Evolutionary conservation across 2,888 invertebrate species (phyloP).

Genomic region (Dilophus febrilis): DNA sequence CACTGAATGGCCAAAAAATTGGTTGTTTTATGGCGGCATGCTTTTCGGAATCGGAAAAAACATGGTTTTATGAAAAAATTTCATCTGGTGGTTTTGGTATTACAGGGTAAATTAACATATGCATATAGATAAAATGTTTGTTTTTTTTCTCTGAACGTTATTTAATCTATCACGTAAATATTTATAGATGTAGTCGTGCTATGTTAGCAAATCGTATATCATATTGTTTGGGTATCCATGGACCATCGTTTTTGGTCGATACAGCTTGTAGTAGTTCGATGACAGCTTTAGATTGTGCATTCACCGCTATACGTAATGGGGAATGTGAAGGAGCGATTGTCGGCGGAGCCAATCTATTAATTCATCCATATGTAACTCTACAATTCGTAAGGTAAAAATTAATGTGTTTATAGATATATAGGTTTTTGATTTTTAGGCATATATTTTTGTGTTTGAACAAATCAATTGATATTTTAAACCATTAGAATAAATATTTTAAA

Average conservation of each 20-base stretch:
- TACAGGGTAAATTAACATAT: slow-evolving; percentile 17
- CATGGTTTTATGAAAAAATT: slow-evolving; percentile 49
- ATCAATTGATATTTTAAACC: slow-evolving; percentile 16
- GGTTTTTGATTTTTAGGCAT: too few species aligned
- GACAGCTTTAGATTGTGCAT: slow-evolving; percentile 71
- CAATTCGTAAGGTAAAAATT: slow-evolving; percentile 70
- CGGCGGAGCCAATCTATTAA: slow-evolving; percentile 67
- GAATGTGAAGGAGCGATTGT: slow-evolving; percentile 81
- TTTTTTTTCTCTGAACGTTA: background rate
- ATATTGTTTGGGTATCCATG: slow-evolving; percentile 71
- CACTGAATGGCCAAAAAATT: slow-evolving; percentile 44
- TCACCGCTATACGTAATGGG: slow-evolving; percentile 56
- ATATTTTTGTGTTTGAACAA: slow-evolving; percentile 3
- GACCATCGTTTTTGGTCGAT: slow-evolving; percentile 78
- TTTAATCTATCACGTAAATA: slow-evolving; percentile 1
- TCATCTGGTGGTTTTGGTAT: slow-evolving; percentile 32
- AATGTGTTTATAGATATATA: too few species aligned
- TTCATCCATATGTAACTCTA: slow-evolving; percentile 75
- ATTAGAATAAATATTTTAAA: background rate
- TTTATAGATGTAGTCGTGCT: slow-evolving; percentile 65
- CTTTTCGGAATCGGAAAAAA: slow-evolving; percentile 54
- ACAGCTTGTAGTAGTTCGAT: slow-evolving; percentile 92
- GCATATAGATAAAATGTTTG: too few species aligned
- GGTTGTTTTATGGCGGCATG: slow-evolving; percentile 60
- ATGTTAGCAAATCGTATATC: slow-evolving; percentile 87